These are phyloP conservation scores for Perccottus glenii DNA, from an alignment of 2,113 vertebrate species.

Conservation along the genomic window DNA sequence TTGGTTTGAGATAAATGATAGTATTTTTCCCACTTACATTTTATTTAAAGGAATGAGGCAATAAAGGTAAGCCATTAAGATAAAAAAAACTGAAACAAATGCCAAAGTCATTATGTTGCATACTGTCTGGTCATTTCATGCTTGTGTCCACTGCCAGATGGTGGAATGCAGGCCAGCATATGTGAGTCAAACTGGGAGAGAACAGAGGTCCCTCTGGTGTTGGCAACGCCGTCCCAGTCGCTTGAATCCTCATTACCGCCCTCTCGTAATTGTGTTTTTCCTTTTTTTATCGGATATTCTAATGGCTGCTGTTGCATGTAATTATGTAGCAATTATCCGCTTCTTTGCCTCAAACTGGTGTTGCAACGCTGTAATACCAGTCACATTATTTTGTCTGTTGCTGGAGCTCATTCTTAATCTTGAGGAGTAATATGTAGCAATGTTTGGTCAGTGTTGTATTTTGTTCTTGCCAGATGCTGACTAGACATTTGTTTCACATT, in stretches of 20 bases:
- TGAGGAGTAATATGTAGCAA: not conserved
- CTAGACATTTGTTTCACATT: not conserved
- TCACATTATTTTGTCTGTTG: constrained; percentile 62
- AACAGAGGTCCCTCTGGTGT: constrained; percentile 59
- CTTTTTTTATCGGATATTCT: constrained; percentile 63
- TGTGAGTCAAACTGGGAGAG: constrained; percentile 70
- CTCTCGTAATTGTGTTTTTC: constrained; percentile 68
- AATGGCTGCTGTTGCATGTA: constrained; percentile 76
- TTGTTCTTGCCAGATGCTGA: too few relatives aligned
- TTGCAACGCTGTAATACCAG: constrained; percentile 57
- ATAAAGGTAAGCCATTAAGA: constrained; percentile 25
- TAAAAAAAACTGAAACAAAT: constrained; percentile 18
- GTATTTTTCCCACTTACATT: not conserved
- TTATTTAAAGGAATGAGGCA: constrained; percentile 15
- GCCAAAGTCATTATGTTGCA: constrained; percentile 36
- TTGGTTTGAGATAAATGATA: constrained; percentile 22
- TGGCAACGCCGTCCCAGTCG: constrained; percentile 58
- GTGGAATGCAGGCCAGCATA: constrained; percentile 70
- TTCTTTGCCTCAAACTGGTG: constrained; percentile 68
- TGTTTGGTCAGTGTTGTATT: not conserved
- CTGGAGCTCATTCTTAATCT: not conserved
- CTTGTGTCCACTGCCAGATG: constrained; percentile 70
- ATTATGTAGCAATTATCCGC: constrained; percentile 78
- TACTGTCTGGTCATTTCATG: constrained; percentile 55
- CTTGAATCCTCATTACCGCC: constrained; percentile 74